These are phyloP conservation scores for Electrophaes corylata DNA, from an alignment of 2,888 invertebrate genomes.

Conservation along the genomic window DNA sequence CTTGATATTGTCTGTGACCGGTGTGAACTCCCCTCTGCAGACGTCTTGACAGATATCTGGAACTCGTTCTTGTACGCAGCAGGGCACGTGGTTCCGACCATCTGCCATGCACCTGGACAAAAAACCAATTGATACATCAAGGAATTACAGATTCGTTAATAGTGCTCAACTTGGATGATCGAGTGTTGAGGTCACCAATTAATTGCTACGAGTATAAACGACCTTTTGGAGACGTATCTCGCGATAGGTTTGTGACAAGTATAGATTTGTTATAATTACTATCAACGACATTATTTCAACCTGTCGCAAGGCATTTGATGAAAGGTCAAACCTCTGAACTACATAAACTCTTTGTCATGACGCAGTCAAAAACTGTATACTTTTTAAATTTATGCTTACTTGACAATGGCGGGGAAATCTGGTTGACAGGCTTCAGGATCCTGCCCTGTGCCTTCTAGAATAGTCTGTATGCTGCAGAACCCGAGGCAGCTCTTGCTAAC, in stretches of 20 bases:
- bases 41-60: slow-evolving; percentile 94
- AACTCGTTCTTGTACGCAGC: slow-evolving; percentile 91
- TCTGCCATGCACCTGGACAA: slow-evolving; percentile 88
- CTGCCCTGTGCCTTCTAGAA: slow-evolving; percentile 90
- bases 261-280: too few relatives aligned
- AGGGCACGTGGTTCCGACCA: slow-evolving; percentile 93
- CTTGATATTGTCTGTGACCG: slow-evolving; percentile 92
- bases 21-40: slow-evolving; percentile 93
- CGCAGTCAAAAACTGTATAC: too few relatives aligned
- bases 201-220: too few relatives aligned
- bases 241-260: too few relatives aligned
- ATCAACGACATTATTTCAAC: too few relatives aligned
- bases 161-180: neutral
- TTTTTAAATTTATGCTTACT: too few relatives aligned
- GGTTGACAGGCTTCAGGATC: slow-evolving; percentile 92
- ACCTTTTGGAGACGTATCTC: too few relatives aligned
- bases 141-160: neutral
- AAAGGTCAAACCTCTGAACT: too few relatives aligned
- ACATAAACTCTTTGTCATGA: too few relatives aligned
- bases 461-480: slow-evolving; percentile 92
- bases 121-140: neutral
- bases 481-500: slow-evolving; percentile 90
- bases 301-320: too few relatives aligned
- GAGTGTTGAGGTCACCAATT: neutral
- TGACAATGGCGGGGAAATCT: slow-evolving; percentile 91